A percentile compares a stretch with the other conserved stretches of the same genome.
Conservation (phyloP, 2,888 invertebrate genomes). For the Heliconius cydno region DNA sequence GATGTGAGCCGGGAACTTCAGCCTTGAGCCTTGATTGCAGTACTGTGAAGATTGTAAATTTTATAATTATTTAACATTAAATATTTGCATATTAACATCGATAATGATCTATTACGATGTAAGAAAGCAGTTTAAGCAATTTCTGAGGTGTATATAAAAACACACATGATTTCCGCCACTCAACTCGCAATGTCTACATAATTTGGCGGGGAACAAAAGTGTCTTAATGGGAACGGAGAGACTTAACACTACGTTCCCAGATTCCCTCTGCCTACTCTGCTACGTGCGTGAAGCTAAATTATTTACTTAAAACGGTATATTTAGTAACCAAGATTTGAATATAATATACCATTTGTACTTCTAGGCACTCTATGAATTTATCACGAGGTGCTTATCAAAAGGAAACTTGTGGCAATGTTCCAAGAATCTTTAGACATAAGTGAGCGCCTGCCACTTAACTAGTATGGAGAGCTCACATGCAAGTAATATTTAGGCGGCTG, state of each 20-base stretch:
- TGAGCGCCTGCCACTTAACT: slow-evolving; percentile 26
- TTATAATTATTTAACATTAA: slow-evolving; percentile 1
- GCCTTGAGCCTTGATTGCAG: slow-evolving; percentile 36
- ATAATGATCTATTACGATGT: neutral
- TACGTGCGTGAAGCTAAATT: too few species aligned
- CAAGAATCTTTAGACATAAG: slow-evolving; percentile 28
- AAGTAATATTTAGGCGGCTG: slow-evolving; percentile 3
- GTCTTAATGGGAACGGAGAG: too few species aligned
- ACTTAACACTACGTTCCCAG: too few species aligned
- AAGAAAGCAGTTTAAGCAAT: neutral
- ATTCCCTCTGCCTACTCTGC: too few species aligned
- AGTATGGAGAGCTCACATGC: slow-evolving; percentile 13
- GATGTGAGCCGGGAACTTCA: slow-evolving; percentile 54
- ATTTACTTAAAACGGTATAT: too few species aligned
- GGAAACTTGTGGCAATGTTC: slow-evolving; percentile 29
- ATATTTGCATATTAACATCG: neutral
- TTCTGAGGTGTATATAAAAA: neutral
- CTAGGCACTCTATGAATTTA: slow-evolving; percentile 14
- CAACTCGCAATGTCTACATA: too few species aligned
- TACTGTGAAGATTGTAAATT: slow-evolving; percentile 17
- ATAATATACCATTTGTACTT: neutral
- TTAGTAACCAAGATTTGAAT: too few species aligned
- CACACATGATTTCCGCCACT: neutral
- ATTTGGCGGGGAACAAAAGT: too few species aligned
- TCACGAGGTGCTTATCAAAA: slow-evolving; percentile 28